Base-by-base conservation (phyloP, 2,888 invertebrate genomes). In the Xanthia icteritia region DNA sequence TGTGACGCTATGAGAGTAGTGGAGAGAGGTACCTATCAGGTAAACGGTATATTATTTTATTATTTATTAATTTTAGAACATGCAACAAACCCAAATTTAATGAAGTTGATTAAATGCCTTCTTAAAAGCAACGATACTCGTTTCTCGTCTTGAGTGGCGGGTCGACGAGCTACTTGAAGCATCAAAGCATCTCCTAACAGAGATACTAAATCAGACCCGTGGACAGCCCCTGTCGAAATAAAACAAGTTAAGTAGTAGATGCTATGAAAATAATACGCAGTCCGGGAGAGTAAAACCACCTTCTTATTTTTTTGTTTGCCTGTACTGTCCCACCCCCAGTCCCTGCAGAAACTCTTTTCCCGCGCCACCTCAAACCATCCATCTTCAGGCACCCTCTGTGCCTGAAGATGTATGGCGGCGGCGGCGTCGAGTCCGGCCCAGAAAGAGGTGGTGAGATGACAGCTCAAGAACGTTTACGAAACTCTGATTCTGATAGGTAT, bases 111-210 rank as follows among this genome's bases (percentile, higher is more conserved):
- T 60, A 96, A 86, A 74, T 94, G 92, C 82, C 92, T 92, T 36
- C 93, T 91, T 80, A 95, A 94, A 73, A 89, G 74, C 15, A 88
- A 87, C 9, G 96, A 94, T 27, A 97, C 92, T 81, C 96, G 95
- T 86, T 97, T 97, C 91, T 98, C 98, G 9, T 96, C 95, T 42
- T 94, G 90, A 31, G 96, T 97, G 73, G 97, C 97, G 17, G 97
- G 96, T 67, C 98, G 95, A 54, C 98, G 97, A 2, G 97, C 97
- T 76, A 98, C 95, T 94, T 98, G 97, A 85, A 97, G 97, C 90
- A 97, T 97, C 60, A 98, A 90, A 56, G 97, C 96, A 61, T 98
- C 98, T 8, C 98, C 98, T 85, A 98, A 95, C 45, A 98, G 91
- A 54, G 98, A 95, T 17, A 98, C 95, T 77, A 98, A 92, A 92